Evolutionary conservation across 2,113 vertebrate species (phyloP).

Genomic region (Pseudopodoces humilis): DNA sequence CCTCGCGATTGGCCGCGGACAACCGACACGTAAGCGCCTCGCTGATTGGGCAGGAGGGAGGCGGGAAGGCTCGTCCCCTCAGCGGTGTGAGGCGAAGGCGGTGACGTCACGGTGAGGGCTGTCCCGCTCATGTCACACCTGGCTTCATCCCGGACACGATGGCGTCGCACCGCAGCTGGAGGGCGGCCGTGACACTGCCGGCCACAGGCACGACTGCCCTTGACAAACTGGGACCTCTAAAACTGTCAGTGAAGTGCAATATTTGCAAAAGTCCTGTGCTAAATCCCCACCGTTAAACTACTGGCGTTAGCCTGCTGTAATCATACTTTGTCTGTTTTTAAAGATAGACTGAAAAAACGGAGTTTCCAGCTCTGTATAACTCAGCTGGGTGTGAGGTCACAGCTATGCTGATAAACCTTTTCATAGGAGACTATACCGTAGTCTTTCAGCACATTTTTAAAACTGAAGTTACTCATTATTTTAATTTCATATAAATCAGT

Average conservation of each 20-base stretch:
- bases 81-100: accelerated
- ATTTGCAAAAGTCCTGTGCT: too few species aligned
- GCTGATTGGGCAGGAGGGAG: background rate
- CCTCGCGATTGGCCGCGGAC: accelerated
- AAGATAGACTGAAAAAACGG: background rate
- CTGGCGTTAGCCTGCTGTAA: too few species aligned
- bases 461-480: background rate
- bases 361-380: background rate
- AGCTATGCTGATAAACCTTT: background rate
- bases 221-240: accelerated
- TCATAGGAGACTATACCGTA: too few species aligned
- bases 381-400: background rate
- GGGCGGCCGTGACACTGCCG: background rate
- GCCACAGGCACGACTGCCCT: background rate
- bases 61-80: background rate
- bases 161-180: background rate
- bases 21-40: accelerated
- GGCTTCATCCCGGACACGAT: background rate
- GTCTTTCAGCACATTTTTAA: background rate
- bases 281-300: background rate
- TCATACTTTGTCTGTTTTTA: background rate
- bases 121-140: background rate
- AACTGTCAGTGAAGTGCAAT: background rate
- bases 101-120: accelerated
- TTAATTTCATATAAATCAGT: background rate